Percentiles rank a stretch among this genome's conserved stretches.
These are phyloP conservation scores for Artibeus lituratus DNA, from an alignment of 2,797 vertebrate species.

Conservation along the genomic window DNA sequence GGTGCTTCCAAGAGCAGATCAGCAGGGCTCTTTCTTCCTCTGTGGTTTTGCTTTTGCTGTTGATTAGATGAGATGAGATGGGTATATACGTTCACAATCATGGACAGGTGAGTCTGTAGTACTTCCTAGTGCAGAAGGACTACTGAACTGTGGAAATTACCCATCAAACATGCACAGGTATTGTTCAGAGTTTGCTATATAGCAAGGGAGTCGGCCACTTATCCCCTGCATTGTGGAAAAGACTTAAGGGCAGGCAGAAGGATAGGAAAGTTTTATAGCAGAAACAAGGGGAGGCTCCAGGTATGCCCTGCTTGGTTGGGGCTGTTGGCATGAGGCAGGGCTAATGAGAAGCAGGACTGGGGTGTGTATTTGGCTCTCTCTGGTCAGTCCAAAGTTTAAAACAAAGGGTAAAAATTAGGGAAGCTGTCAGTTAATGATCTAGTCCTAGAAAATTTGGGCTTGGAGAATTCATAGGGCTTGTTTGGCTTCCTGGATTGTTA, in stretches of 20 bases:
- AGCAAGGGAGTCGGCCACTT: background rate
- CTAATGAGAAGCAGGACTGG: background rate
- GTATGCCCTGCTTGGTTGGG: background rate
- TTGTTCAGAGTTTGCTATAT: background rate
- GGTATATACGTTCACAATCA: fast-evolving
- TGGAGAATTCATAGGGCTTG: background rate
- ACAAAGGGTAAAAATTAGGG: background rate
- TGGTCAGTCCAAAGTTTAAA: background rate
- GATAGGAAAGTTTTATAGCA: background rate
- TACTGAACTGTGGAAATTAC: background rate
- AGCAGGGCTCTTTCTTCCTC: background rate
- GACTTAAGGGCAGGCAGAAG: background rate
- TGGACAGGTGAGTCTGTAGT: background rate
- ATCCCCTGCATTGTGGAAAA: background rate
- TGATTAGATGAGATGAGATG: background rate
- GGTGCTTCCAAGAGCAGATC: background rate
- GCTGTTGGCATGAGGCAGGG: background rate
- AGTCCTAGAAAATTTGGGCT: background rate
- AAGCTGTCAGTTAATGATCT: background rate
- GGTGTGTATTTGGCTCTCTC: background rate
- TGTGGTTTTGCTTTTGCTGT: background rate
- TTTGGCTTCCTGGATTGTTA: background rate
- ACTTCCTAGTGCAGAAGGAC: background rate
- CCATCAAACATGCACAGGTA: background rate
- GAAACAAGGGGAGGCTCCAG: background rate